phyloP scores from a whole-genome alignment of 2,113 vertebrate genomes.

The Rhinopithecus roxellana region DNA sequence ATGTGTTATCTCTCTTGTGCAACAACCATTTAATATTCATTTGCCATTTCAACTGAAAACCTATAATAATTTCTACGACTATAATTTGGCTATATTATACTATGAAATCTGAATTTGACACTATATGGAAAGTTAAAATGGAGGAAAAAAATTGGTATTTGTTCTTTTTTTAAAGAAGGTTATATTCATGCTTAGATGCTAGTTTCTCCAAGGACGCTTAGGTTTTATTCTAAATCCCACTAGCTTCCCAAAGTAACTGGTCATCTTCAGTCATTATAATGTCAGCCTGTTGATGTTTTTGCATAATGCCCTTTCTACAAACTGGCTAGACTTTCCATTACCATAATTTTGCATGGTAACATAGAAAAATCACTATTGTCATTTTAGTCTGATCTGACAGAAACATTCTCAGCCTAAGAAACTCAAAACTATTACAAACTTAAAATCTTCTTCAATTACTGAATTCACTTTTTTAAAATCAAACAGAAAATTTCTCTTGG shows the following conservation, averaged over 20 bases:
- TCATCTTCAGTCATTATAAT: conserved; percentile 21
- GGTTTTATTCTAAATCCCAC: conserved; percentile 38
- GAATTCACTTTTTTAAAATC: conserved; percentile 34
- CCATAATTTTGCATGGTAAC: conserved; percentile 48
- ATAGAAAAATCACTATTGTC: neutral
- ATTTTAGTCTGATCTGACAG: conserved; percentile 36
- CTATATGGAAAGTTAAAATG: conserved; percentile 17
- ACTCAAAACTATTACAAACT: conserved; percentile 59
- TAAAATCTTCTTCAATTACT: conserved; percentile 54
- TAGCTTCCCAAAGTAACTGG: conserved; percentile 10
- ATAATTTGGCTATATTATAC: neutral
- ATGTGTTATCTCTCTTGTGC: neutral
- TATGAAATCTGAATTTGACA: conserved; percentile 34
- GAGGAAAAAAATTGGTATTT: conserved; percentile 43
- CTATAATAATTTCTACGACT: conserved; percentile 2
- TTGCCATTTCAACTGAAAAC: conserved; percentile 17
- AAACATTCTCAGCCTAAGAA: conserved; percentile 51
- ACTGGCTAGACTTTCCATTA: neutral
- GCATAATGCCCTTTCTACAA: conserved; percentile 52
- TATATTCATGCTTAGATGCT: conserved; percentile 6
- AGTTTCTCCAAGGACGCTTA: neutral
- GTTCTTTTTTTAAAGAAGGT: neutral
- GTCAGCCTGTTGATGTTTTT: conserved; percentile 51
- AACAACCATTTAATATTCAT: conserved; percentile 9
- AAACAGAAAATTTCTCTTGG: conserved; percentile 29